Evolutionary conservation across 2,797 vertebrate species (phyloP).

Genomic region (Dendrocincla tyrannina): DNA sequence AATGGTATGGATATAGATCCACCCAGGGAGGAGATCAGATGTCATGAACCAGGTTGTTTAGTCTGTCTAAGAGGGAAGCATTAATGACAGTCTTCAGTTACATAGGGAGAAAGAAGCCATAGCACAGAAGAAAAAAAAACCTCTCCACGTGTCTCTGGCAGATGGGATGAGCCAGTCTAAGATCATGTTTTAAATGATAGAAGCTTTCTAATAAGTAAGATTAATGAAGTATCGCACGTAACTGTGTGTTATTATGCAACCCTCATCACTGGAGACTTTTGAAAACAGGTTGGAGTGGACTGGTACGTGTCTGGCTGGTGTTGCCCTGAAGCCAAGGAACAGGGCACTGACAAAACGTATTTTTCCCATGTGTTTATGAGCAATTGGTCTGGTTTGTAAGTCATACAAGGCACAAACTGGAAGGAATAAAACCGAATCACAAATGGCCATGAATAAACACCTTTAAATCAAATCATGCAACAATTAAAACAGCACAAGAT

Average conservation of each 20-base stretch:
- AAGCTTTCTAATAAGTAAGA: constrained; percentile 17
- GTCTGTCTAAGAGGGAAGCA: not conserved
- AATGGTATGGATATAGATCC: not conserved
- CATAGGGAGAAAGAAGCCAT: not conserved
- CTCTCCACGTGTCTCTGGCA: not conserved
- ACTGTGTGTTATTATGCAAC: not conserved
- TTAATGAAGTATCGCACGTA: not conserved
- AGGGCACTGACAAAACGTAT: not conserved
- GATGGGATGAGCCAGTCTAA: not conserved
- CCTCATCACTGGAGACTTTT: not conserved
- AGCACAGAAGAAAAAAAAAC: not conserved
- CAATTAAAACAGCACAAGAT: not conserved
- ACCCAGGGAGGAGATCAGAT: not conserved
- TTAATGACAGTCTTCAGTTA: not conserved
- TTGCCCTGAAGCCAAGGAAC: not conserved
- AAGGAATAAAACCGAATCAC: not conserved
- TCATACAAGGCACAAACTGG: not conserved
- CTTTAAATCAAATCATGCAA: not conserved
- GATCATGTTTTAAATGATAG: not conserved
- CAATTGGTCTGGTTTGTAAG: not conserved
- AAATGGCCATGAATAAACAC: not conserved
- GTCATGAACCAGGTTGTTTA: not conserved
- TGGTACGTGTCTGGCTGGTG: not conserved
- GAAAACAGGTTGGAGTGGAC: not conserved
- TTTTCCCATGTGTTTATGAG: not conserved